Conservation (phyloP, 2,888 invertebrate genomes). For the Eupelmus urozonus region DNA sequence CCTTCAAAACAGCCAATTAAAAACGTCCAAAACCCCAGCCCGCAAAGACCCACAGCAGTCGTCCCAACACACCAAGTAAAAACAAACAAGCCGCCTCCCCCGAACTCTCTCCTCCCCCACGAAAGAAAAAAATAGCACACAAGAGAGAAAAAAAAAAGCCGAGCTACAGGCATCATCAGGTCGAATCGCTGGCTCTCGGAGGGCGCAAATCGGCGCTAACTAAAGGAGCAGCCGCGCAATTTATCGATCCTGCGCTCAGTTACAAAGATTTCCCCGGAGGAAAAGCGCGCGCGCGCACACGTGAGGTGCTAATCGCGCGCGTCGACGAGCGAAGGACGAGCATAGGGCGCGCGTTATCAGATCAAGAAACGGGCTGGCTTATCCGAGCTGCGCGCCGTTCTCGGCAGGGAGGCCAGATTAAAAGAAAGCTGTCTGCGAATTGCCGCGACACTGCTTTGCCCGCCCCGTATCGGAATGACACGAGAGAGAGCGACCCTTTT, state of each 20-base stretch:
- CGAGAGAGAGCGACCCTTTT: too few species aligned
- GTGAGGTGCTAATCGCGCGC: not conserved
- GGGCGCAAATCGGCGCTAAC: not conserved
- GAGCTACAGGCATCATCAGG: too few species aligned
- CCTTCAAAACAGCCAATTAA: too few species aligned
- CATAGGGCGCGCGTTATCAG: too few species aligned
- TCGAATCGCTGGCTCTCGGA: not conserved
- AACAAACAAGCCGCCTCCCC: too few species aligned
- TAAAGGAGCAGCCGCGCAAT: conserved; percentile 18
- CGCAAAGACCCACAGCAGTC: too few species aligned
- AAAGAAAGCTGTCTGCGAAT: not conserved
- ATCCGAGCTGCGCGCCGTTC: too few species aligned
- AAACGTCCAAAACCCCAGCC: too few species aligned
- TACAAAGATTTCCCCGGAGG: conserved; percentile 53
- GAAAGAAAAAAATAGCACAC: too few species aligned
- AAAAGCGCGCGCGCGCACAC: conserved; percentile 24
- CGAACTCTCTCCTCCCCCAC: not conserved
- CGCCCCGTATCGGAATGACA: too few species aligned
- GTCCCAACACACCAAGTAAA: too few species aligned
- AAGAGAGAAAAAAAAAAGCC: not conserved
- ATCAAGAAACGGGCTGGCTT: not conserved
- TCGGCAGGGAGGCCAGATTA: not conserved
- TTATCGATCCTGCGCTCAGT: conserved; percentile 50
- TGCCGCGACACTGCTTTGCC: not conserved
- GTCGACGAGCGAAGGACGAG: too few species aligned